These are phyloP conservation scores for Xanthia togata DNA, from an alignment of 2,888 invertebrate genomes.

Conservation along the genomic window DNA sequence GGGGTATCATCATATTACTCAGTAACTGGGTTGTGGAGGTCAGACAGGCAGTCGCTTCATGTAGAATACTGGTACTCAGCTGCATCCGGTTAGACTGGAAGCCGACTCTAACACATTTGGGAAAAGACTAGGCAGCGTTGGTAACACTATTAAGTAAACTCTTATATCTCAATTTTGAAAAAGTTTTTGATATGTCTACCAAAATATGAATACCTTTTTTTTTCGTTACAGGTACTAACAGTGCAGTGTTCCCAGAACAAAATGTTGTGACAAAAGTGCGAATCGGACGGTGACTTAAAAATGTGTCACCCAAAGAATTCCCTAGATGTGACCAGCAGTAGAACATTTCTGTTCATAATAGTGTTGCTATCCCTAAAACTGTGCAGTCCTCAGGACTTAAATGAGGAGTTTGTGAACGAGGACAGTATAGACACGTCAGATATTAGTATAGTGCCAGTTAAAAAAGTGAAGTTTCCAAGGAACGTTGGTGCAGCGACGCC, in stretches of 20 bases:
- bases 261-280: slow-evolving; percentile 81
- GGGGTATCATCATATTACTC: too few relatives aligned
- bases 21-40: too few relatives aligned
- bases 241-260: slow-evolving; percentile 58
- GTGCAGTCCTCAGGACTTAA: slow-evolving; percentile 87
- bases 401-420: slow-evolving; percentile 85
- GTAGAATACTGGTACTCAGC: too few relatives aligned
- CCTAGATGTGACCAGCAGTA: slow-evolving; percentile 80
- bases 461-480: slow-evolving; percentile 79
- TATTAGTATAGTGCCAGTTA: slow-evolving; percentile 77
- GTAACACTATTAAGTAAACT: background rate
- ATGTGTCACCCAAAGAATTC: slow-evolving; percentile 84
- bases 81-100: too few relatives aligned
- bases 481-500: slow-evolving; percentile 74
- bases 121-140: background rate
- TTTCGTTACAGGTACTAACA: slow-evolving; percentile 79
- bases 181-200: background rate
- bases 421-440: slow-evolving; percentile 81
- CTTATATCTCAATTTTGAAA: background rate
- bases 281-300: slow-evolving; percentile 69
- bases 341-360: slow-evolving; percentile 86
- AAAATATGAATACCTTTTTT: slow-evolving; percentile 8
- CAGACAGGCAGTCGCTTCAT: too few relatives aligned
- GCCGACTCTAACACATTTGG: too few relatives aligned
- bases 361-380: slow-evolving; percentile 85